phyloP scores from a whole-genome alignment of 1,140 invertebrate genomes.

The Megathymus violae region DNA sequence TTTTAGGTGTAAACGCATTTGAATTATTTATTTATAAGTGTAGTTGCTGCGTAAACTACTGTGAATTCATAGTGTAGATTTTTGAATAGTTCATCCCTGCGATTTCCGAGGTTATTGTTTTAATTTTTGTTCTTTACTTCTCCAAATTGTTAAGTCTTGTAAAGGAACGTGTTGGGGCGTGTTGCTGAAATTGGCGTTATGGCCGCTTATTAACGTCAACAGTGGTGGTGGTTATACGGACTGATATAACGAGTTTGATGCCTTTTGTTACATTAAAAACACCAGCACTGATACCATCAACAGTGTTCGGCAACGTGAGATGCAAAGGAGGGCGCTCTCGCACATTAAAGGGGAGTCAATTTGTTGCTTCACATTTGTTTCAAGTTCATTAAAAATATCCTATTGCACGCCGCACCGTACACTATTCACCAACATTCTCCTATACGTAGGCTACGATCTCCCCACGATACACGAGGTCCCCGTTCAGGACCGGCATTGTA shows the following conservation, averaged over 20 bases:
- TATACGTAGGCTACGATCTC: neutral
- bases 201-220: conserved; percentile 71
- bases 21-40: conserved; percentile 12
- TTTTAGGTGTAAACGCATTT: neutral
- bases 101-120: conserved; percentile 35
- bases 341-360: conserved; percentile 76
- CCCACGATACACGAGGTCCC: neutral
- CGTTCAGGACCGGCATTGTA: neutral
- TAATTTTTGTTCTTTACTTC: conserved; percentile 37
- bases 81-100: conserved; percentile 27
- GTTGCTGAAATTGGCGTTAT: conserved; percentile 64
- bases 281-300: conserved; percentile 56
- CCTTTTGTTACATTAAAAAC: conserved; percentile 44
- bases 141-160: conserved; percentile 30
- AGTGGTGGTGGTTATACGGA: conserved; percentile 63
- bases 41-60: conserved; percentile 26
- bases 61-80: conserved; percentile 18
- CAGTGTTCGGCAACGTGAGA: conserved; percentile 68
- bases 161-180: conserved; percentile 65
- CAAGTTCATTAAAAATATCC: conserved; percentile 35
- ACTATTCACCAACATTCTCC: conserved; percentile 1
- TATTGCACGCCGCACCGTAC: conserved; percentile 56
- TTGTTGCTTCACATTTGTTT: conserved; percentile 51
- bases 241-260: conserved; percentile 58
- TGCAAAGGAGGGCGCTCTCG: conserved; percentile 78